Evolutionary conservation across 1,140 invertebrate genomes (phyloP).

Genomic region (Pseudomyrmex sp.): DNA sequence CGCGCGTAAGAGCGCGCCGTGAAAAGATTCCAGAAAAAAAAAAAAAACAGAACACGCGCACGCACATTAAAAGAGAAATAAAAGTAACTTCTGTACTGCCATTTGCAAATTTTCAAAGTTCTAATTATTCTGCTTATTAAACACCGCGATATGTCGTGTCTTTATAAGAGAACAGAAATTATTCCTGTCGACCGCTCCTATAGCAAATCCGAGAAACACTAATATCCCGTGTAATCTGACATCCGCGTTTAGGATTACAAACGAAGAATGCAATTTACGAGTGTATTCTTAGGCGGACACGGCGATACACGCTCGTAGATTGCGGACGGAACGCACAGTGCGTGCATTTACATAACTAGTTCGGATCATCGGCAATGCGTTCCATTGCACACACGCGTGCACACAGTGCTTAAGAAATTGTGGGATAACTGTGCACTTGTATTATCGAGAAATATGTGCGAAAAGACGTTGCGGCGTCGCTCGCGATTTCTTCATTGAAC

Average conservation of each 20-base stretch:
- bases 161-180: neutral
- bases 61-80: too few species aligned
- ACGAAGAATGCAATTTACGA: slow-evolving; percentile 47
- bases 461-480: slow-evolving; percentile 27
- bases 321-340: slow-evolving; percentile 68
- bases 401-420: slow-evolving; percentile 40
- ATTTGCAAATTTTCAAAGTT: too few species aligned
- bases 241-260: slow-evolving; percentile 22
- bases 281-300: slow-evolving; percentile 27
- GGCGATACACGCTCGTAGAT: slow-evolving; percentile 66
- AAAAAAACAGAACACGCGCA: neutral
- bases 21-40: neutral
- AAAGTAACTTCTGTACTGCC: too few species aligned
- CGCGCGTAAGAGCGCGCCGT: too few species aligned
- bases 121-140: too few species aligned
- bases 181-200: neutral
- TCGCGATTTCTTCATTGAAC: slow-evolving; percentile 42
- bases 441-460: slow-evolving; percentile 40
- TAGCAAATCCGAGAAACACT: neutral
- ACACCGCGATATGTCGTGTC: neutral
- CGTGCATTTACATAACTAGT: slow-evolving; percentile 80
- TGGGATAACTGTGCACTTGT: slow-evolving; percentile 28
- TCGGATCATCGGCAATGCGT: slow-evolving; percentile 66
- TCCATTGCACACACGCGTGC: slow-evolving; percentile 48
- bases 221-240: slow-evolving; percentile 24